phyloP scores from a whole-genome alignment of 2,797 vertebrate species.

The Arremon aurantiirostris region DNA sequence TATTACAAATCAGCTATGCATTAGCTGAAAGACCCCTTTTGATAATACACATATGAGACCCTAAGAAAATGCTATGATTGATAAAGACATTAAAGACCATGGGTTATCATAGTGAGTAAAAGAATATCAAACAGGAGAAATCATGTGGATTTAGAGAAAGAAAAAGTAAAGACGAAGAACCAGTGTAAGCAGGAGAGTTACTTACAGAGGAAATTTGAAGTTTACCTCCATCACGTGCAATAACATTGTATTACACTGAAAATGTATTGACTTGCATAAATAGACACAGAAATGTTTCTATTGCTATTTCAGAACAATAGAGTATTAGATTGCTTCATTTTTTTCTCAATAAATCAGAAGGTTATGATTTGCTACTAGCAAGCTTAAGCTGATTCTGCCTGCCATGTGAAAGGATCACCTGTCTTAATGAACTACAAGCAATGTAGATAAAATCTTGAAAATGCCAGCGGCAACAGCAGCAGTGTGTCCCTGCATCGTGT shows the following conservation, averaged over 20 bases:
- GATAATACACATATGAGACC: background rate
- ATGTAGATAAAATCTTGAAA: background rate
- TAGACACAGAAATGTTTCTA: background rate
- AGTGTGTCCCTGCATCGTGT: background rate
- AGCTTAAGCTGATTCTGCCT: background rate
- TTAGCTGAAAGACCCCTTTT: background rate
- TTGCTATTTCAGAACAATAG: background rate
- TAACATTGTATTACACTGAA: background rate
- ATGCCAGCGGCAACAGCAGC: background rate
- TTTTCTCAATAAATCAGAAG: background rate
- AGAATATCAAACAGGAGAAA: background rate
- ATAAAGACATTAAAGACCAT: background rate
- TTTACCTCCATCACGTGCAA: background rate
- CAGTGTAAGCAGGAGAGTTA: background rate
- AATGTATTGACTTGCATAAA: background rate
- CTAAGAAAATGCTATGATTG: background rate
- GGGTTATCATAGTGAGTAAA: background rate
- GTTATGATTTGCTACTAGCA: background rate
- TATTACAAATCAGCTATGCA: background rate
- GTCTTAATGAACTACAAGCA: background rate
- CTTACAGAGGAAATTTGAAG: background rate
- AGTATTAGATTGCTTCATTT: background rate
- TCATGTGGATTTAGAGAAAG: background rate
- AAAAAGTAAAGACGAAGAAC: background rate
- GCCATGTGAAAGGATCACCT: background rate